Percentiles rank a stretch among this genome's conserved stretches.
These are phyloP conservation scores for Trididemnum nubilum DNA, from an alignment of 23 tunicate genomes.

Conservation along the genomic window DNA sequence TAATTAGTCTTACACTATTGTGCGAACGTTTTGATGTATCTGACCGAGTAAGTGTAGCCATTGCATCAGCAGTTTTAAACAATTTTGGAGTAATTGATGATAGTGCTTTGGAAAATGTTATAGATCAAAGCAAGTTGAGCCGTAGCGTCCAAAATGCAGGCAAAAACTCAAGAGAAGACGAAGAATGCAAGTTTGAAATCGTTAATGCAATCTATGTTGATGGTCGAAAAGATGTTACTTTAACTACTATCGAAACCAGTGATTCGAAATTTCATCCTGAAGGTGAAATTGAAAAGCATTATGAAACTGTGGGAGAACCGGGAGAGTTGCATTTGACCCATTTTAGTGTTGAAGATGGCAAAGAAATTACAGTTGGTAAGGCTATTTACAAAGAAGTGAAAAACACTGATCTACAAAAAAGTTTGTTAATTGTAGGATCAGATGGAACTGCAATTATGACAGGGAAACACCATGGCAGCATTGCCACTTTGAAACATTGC, in stretches of 20 bases:
- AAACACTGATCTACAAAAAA: not conserved
- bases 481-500: not conserved
- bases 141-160: slow-evolving; percentile 5
- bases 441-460: slow-evolving; percentile 13
- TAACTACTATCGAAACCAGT: not conserved
- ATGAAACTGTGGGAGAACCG: not conserved
- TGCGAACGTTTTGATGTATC: slow-evolving; percentile 38
- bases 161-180: not conserved
- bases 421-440: not conserved
- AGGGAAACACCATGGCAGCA: slow-evolving; percentile 10
- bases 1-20: slow-evolving; percentile 17
- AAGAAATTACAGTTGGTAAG: not conserved
- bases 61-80: slow-evolving; percentile 32
- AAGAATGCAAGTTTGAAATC: not conserved
- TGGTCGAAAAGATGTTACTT: slow-evolving; percentile 18
- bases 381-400: not conserved
- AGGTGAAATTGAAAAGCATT: not conserved
- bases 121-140: not conserved
- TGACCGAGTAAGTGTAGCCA: slow-evolving; percentile 30
- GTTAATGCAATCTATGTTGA: not conserved
- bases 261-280: not conserved
- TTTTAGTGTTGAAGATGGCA: not conserved
- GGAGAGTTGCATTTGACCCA: slow-evolving; percentile 9
- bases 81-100: not conserved
- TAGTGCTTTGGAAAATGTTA: not conserved